Evolutionary conservation across 1,140 invertebrate species (phyloP), one percentile per base, ranked within the genome.

Genomic region (Phocides pigmalion): DNA sequence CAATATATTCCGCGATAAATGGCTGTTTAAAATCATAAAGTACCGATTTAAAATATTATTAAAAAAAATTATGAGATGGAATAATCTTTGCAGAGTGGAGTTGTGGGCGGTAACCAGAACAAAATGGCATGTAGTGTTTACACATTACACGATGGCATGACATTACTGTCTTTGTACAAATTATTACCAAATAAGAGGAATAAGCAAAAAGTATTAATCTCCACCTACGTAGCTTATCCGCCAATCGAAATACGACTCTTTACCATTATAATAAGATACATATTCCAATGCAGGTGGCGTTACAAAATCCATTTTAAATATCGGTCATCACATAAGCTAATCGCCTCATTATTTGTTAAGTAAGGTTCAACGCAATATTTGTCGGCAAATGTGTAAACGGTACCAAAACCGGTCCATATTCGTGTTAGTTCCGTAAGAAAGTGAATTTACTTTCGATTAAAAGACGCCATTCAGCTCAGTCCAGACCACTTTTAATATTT

Each of bases 331-430:
- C 50, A 53, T 53, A 15, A 12, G 28, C 16, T 53, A 53, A 53
- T 53, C 49, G 49, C 28, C 49, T 51, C 50, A 53, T 53, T 53
- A 53, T 53, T 53, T 53, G 35, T 37, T 53, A 37, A 53, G 46
- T 49, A 47, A 35, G 28, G 25, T 28, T 32, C 32, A 37, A 35
- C 50, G 50, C 50, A 53, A 53, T 53, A 37, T 35, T 22, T 49
- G n/a, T 39, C 17, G 12, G 28, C 28, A 35, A 37, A 53, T 53
- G 9, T 19, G 32, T 28, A 22, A 49, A 47, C 19, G 17, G 16
- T 42, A 6, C 12, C 25, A 2, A 11, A 53, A 53, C 16, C 32
- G 50, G 50, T 47, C 19, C 17, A n/a, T 22, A 16, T 28, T 35
- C 11, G 17, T 39, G 37, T 20, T 11, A 46, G 6, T 35, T 32